Percentiles rank a stretch among this genome's conserved stretches.
These are phyloP conservation scores for Cranoglanis bouderius DNA, from an alignment of 2,113 vertebrate species.

Conservation along the genomic window DNA sequence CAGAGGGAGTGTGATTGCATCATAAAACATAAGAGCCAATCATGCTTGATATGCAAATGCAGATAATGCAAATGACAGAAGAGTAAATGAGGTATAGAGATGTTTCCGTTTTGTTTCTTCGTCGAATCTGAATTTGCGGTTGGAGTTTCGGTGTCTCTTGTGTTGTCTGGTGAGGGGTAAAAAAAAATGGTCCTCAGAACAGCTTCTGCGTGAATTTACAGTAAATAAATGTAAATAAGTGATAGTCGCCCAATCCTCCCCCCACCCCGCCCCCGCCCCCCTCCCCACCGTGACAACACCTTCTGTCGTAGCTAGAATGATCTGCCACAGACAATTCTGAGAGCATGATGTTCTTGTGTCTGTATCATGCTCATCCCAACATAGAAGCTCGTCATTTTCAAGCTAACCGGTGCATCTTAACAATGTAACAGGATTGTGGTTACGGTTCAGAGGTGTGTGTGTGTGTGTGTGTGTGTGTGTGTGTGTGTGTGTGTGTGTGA, in stretches of 20 bases:
- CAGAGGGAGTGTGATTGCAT: neutral
- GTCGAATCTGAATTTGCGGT: neutral
- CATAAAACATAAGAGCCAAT: slow-evolving; percentile 1
- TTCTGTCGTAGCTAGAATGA: neutral
- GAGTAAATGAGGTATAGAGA: neutral
- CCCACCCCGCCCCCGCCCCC: neutral
- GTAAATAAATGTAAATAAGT: neutral
- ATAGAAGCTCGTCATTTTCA: neutral
- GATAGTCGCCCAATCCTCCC: neutral
- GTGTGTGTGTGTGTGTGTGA: neutral
- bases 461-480: neutral
- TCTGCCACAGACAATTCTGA: neutral
- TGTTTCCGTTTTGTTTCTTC: neutral
- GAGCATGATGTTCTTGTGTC: neutral
- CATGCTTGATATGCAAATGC: neutral
- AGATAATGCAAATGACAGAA: neutral
- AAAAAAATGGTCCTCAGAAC: neutral
- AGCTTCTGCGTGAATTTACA: neutral
- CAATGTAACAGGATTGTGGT: neutral
- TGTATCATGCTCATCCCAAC: neutral
- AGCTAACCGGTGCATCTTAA: neutral
- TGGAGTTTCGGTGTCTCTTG: neutral
- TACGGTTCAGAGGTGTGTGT: neutral
- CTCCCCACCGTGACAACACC: neutral
- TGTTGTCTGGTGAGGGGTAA: neutral